Percentiles rank a stretch among this genome's conserved stretches.
These are phyloP conservation scores for Stomatorhinus ivindoensis DNA, from an alignment of 2,113 vertebrate species.

Conservation along the genomic window DNA sequence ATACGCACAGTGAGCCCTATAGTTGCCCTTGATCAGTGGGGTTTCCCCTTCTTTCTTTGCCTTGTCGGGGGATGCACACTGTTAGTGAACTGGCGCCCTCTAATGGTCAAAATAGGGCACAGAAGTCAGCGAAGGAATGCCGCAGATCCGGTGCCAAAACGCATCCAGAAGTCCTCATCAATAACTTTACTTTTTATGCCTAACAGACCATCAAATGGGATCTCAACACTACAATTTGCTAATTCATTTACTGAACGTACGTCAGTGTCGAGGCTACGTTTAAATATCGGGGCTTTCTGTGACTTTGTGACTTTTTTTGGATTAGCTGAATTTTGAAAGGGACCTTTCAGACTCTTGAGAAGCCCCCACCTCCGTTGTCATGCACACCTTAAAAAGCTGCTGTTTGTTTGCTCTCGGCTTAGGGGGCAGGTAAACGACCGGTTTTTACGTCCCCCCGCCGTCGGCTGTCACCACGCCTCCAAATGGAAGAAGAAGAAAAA, in stretches of 20 bases:
- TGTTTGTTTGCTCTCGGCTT: constrained; percentile 5
- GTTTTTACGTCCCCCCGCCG: not conserved
- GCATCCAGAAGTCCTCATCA: not conserved
- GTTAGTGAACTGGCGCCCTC: constrained; percentile 44
- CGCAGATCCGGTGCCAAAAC: not conserved
- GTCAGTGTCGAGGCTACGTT: not conserved
- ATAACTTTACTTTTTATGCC: not conserved
- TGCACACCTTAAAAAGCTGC: not conserved
- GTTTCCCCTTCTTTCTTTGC: not conserved
- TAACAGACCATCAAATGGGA: not conserved
- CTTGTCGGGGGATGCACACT: not conserved
- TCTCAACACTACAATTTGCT: not conserved
- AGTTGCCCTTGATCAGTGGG: not conserved
- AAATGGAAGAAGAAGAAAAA: not conserved
- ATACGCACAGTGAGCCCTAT: not conserved
- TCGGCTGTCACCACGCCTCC: not conserved
- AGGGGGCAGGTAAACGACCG: not conserved
- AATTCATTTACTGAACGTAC: not conserved
- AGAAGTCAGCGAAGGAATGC: constrained; percentile 10
- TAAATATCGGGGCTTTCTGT: not conserved
- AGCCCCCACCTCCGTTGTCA: not conserved
- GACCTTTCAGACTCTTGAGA: not conserved
- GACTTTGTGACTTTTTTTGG: not conserved
- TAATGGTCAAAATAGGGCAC: constrained; percentile 39
- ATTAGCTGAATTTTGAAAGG: not conserved